Conservation (phyloP, 2,797 vertebrate genomes). For the Lepilemur ruficaudatus region DNA sequence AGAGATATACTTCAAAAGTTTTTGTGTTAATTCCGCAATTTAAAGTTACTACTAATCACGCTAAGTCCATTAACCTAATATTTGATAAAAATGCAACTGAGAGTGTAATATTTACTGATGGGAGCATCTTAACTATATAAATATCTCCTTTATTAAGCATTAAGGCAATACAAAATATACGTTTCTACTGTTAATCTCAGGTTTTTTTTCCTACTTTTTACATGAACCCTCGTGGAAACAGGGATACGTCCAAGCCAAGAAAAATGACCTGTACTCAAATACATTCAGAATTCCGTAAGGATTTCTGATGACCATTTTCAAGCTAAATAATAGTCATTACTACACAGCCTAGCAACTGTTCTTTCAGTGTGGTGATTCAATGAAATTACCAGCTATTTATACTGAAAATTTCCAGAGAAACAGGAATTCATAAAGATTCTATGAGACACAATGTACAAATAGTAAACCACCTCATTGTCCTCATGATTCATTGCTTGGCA, state of each 20-base stretch:
- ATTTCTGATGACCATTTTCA: neutral
- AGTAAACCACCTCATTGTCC: neutral
- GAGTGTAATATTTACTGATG: neutral
- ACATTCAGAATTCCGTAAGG: neutral
- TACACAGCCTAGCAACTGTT: neutral
- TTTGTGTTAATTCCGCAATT: conserved; percentile 31
- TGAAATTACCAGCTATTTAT: conserved; percentile 6
- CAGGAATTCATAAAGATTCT: neutral
- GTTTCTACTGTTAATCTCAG: neutral
- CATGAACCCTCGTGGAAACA: neutral
- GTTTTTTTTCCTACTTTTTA: conserved; percentile 19
- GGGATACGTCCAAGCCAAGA: neutral
- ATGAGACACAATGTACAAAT: neutral
- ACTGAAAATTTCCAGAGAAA: neutral
- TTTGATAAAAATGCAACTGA: neutral
- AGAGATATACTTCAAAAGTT: neutral
- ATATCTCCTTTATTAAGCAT: neutral
- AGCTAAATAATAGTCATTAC: neutral
- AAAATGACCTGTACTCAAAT: neutral
- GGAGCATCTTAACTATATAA: neutral
- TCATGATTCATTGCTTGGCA: neutral
- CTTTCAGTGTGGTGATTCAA: neutral
- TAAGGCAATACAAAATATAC: neutral
- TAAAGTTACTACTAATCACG: neutral
- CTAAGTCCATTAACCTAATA: neutral